Conservation (phyloP, 2,797 vertebrate genomes). For the Sebastes itinus region DNA sequence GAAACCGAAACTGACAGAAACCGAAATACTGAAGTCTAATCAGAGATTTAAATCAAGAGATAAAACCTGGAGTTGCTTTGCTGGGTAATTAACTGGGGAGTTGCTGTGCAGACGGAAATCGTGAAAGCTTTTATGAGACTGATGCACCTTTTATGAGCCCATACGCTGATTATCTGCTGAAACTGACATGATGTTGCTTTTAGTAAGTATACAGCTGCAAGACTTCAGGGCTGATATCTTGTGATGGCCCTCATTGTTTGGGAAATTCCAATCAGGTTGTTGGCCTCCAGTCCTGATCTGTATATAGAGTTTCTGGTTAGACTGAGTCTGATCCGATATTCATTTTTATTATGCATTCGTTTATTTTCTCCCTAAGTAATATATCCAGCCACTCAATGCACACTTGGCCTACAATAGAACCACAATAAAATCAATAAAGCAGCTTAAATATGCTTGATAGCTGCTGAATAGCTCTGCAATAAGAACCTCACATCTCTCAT, state of each 20-base stretch:
- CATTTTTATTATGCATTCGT: not conserved
- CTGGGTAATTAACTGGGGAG: conserved; percentile 16
- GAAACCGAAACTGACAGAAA: not conserved
- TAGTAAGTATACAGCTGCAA: not conserved
- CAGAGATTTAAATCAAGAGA: conserved; percentile 29
- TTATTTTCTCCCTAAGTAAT: not conserved
- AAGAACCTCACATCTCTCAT: not conserved
- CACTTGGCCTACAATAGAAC: not conserved
- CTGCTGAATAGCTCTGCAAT: not conserved
- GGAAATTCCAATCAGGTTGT: not conserved
- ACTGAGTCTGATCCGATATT: not conserved
- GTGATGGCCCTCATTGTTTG: not conserved
- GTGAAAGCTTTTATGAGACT: not conserved
- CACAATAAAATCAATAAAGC: not conserved
- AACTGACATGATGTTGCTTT: not conserved
- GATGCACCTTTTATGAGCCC: conserved; percentile 1
- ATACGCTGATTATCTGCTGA: not conserved
- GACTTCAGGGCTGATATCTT: not conserved
- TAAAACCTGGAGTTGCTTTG: not conserved
- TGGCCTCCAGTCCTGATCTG: not conserved
- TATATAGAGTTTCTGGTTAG: not conserved
- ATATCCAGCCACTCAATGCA: not conserved
- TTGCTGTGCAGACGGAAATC: not conserved
- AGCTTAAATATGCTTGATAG: not conserved
- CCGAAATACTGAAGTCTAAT: conserved; percentile 3